Percentiles rank a stretch among this genome's conserved stretches.
Conservation (phyloP, 1,140 invertebrate genomes). For the Radopholus similis region DNA sequence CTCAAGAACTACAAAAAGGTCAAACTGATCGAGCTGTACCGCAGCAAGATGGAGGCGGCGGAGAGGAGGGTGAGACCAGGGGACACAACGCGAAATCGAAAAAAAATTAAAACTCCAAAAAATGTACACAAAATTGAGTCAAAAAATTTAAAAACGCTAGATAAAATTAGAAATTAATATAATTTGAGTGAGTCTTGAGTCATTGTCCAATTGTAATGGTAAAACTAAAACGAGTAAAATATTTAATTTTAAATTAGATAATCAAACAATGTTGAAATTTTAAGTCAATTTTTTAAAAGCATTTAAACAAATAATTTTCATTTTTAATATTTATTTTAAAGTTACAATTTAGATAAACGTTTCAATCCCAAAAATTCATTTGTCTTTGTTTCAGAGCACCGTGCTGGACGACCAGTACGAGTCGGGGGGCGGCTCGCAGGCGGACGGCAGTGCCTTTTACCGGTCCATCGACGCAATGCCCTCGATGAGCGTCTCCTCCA, state of each 20-base stretch:
- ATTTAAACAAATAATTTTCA: too few species aligned
- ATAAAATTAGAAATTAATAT: background rate
- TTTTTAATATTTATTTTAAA: background rate
- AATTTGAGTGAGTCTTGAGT: too few species aligned
- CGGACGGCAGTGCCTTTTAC: conserved; percentile 93
- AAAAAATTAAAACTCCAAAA: conserved; percentile 8
- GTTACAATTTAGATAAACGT: background rate
- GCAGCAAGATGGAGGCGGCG: background rate
- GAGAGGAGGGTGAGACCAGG: background rate
- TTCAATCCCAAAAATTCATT: background rate
- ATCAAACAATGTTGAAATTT: background rate
- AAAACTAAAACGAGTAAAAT: conserved; percentile 9
- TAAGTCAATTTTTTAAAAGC: background rate
- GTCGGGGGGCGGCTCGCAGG: conserved; percentile 1
- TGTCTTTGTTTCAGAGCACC: conserved; percentile 57
- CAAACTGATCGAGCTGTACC: conserved; percentile 21
- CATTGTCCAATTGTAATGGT: background rate
- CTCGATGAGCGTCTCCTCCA: conserved; percentile 81
- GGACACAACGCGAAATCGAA: background rate
- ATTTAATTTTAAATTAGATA: conserved; percentile 7
- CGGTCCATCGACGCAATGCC: conserved; percentile 99
- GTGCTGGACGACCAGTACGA: conserved; percentile 42
- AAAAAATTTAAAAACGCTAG: conserved; percentile 6
- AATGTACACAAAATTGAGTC: conserved; percentile 15
- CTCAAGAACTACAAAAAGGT: conserved; percentile 25